Base-by-base conservation (phyloP, 2,113 vertebrate genomes). In the Meleagris gallopavo region DNA sequence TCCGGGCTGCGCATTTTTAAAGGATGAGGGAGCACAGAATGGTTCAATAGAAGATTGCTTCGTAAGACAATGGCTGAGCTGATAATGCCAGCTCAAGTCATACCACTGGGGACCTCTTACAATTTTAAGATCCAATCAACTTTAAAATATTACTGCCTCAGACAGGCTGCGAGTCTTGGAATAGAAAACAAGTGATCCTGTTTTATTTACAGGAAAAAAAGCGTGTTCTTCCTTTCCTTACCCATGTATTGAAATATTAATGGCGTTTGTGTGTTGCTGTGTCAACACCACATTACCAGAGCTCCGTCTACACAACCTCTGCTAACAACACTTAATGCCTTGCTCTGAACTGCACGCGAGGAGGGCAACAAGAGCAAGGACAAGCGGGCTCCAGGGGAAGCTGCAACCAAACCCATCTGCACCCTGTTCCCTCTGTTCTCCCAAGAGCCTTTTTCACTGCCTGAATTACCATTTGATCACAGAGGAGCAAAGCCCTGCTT, bases 111-210 rank as follows among this genome's bases (percentile, higher is more conserved):
- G 96, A 97, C 95, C 96, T 96, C 92, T 97, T 88, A 96, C 92
- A 81, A 87, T 93, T 93, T 95, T 97, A 97, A 97, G 97, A 97
- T 96, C 96, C 95, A 94, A 97, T 97, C 97, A 96, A 94, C 85
- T 97, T 96, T 95, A 96, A 97, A 96, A 97, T 96, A 97, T 96
- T 85, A 95, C 95, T 46, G 29, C 95, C 93, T 93, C 83, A 90
- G 94, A 84, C 46, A 40, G 96, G 83, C 78, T 36, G 95, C 34
- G 85, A 94, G 92, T 73, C 82, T 88, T 48, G 90, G 90, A 96
- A 71, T 76, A 93, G 90, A 96, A 96, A 97, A 97, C 96, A 96
- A 96, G 93, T 5, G 29, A 94, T 97, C 77, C 77, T 73, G 22
- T 58, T 95, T 75, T 96, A 93, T 97, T 97, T 96, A 96, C 84